Evolutionary conservation across 2,888 invertebrate genomes (phyloP).

Genomic region (Mongoloraphidia duomilia): DNA sequence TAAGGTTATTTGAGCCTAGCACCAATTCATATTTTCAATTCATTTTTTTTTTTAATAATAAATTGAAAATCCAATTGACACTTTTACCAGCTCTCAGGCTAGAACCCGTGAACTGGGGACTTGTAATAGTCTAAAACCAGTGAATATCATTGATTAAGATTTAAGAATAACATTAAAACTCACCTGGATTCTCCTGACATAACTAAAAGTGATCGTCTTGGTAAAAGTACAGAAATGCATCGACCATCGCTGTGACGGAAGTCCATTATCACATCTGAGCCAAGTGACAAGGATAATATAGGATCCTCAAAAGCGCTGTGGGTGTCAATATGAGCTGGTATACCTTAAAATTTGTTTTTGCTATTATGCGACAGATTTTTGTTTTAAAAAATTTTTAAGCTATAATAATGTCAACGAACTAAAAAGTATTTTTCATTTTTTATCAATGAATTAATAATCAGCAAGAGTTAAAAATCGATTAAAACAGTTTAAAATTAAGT

Average conservation of each 20-base stretch:
- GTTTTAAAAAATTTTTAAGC: background rate
- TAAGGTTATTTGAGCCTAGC: no score
- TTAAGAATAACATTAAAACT: background rate
- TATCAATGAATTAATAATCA: background rate
- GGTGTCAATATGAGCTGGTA: conserved; percentile 90
- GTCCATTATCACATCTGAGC: conserved; percentile 76
- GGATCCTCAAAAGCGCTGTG: conserved; percentile 87
- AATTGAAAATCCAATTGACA: no score
- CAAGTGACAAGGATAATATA: conserved; percentile 75
- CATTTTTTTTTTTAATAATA: no score
- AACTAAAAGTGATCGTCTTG: conserved; percentile 56
- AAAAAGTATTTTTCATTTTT: background rate
- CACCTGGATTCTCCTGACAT: conserved; percentile 67
- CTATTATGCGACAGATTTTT: background rate
- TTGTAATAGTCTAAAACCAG: no score
- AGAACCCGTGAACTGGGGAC: no score
- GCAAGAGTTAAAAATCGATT: background rate
- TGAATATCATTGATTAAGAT: no score
- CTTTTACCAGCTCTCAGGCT: no score
- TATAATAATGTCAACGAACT: background rate
- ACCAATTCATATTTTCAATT: no score
- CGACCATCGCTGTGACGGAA: conserved; percentile 51
- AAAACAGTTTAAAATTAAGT: no score
- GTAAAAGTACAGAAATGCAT: conserved; percentile 48
- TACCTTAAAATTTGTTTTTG: conserved; percentile 41